These are phyloP conservation scores for Hydrozoanthus tunicans DNA, from an alignment of 64 coral and sea anemone genomes.

Conservation along the genomic window DNA sequence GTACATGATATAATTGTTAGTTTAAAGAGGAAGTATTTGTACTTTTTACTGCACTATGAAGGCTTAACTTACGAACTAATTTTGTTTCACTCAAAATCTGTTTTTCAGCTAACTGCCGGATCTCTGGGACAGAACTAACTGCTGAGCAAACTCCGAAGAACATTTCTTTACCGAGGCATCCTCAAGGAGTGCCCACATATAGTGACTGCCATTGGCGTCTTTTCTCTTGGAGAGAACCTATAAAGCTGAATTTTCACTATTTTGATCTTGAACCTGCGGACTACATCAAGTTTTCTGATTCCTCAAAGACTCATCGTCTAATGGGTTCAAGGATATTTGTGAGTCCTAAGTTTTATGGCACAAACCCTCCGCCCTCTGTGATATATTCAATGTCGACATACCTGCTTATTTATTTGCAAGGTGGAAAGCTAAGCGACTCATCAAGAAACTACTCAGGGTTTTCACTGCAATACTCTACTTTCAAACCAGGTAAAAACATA, in stretches of 20 bases:
- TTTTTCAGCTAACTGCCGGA: background rate
- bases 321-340: slow-evolving; percentile 15
- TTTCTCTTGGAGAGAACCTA: background rate
- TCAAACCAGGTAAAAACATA: slow-evolving; percentile 13
- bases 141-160: slow-evolving; percentile 21
- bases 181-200: slow-evolving; percentile 1
- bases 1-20: no score
- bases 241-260: slow-evolving; percentile 34
- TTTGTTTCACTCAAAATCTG: no score
- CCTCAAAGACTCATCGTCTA: background rate
- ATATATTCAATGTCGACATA: slow-evolving; percentile 21
- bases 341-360: slow-evolving; percentile 4
- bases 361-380: slow-evolving; percentile 6
- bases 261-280: slow-evolving; percentile 39
- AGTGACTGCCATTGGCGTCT: slow-evolving; percentile 21
- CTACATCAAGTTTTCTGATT: slow-evolving; percentile 22
- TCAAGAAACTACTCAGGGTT: background rate
- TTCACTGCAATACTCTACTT: slow-evolving; percentile 15
- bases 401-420: background rate
- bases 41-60: no score
- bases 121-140: slow-evolving; percentile 1
- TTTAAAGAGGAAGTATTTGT: no score
- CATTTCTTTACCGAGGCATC: background rate
- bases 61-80: no score
- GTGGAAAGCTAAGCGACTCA: background rate